Evolutionary conservation across 2,797 vertebrate genomes (phyloP).

Genomic region (Microctenopoma lineatum): DNA sequence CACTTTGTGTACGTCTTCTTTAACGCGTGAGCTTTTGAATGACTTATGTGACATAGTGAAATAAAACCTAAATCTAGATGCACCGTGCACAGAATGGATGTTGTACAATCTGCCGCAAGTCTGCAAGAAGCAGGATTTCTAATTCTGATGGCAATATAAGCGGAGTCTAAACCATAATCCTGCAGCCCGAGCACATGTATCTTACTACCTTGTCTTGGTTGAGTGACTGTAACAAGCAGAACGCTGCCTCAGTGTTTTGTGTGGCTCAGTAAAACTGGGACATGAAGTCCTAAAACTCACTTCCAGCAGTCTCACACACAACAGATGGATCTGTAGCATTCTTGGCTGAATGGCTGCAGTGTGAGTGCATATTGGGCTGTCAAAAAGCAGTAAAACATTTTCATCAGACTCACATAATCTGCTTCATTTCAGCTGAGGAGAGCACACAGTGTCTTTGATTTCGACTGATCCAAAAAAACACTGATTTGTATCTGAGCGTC

Average conservation of each 20-base stretch:
- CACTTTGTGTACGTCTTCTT: not conserved
- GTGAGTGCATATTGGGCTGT: constrained; percentile 52
- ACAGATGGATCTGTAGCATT: constrained; percentile 75
- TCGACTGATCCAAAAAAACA: constrained; percentile 65
- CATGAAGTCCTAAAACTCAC: constrained; percentile 67
- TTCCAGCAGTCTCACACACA: constrained; percentile 69
- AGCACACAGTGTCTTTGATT: constrained; percentile 61
- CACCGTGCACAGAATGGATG: not conserved
- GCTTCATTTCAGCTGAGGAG: constrained; percentile 62
- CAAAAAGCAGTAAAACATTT: constrained; percentile 69
- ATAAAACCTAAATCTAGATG: not conserved
- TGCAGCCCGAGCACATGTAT: constrained; percentile 46
- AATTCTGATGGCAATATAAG: constrained; percentile 29
- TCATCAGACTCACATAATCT: constrained; percentile 64
- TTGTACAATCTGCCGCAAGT: constrained; percentile 5
- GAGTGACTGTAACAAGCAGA: constrained; percentile 60
- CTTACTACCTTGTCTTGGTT: constrained; percentile 40
- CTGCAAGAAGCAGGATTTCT: constrained; percentile 11
- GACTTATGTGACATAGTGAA: not conserved
- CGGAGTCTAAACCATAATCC: constrained; percentile 41
- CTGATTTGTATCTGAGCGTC: constrained; percentile 66
- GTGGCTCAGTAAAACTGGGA: constrained; percentile 68
- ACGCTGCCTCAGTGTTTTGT: constrained; percentile 70
- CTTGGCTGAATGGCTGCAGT: constrained; percentile 69
- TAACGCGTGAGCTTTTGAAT: constrained; percentile 1